Percentiles rank a stretch among this genome's conserved stretches.
Conservation (phyloP, 2,888 invertebrate species). For the Eledone cirrhosa region DNA sequence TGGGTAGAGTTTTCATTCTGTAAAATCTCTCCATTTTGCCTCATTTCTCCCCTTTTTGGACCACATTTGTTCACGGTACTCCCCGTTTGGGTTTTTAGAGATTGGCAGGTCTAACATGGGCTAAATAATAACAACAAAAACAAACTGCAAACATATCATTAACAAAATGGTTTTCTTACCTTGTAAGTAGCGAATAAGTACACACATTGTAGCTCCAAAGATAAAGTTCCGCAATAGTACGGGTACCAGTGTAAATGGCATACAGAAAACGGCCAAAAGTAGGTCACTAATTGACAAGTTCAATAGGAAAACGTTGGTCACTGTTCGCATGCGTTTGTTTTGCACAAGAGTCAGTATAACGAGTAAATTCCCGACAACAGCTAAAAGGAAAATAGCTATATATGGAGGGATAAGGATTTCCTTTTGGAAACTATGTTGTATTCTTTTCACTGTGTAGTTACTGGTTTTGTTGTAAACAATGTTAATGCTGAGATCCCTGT, state of each 20-base stretch:
- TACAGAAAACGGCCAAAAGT: slow-evolving; percentile 82
- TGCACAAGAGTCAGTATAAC: slow-evolving; percentile 75
- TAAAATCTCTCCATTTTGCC: too few species aligned
- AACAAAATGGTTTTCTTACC: slow-evolving; percentile 69
- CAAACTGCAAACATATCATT: too few species aligned
- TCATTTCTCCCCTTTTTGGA: too few species aligned
- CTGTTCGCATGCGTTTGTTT: slow-evolving; percentile 69
- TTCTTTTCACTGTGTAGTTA: too few species aligned
- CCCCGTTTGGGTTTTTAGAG: too few species aligned
- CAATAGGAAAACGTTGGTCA: slow-evolving; percentile 70
- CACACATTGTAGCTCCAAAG: slow-evolving; percentile 78
- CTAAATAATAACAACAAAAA: too few species aligned
- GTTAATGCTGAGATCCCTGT: too few species aligned
- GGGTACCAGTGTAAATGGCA: slow-evolving; percentile 79
- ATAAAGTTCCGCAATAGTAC: slow-evolving; percentile 76
- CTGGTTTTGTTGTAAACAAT: too few species aligned
- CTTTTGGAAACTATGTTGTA: neutral
- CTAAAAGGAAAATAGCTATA: slow-evolving; percentile 79
- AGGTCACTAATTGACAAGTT: slow-evolving; percentile 76
- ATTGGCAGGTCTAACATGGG: too few species aligned
- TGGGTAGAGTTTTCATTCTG: too few species aligned
- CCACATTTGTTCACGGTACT: too few species aligned
- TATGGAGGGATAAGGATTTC: slow-evolving; percentile 74
- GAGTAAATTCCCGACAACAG: slow-evolving; percentile 81
- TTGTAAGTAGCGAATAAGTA: slow-evolving; percentile 78